These are phyloP conservation scores for Harpegnathos saltator DNA, from an alignment of 1,140 invertebrate species.

Conservation along the genomic window DNA sequence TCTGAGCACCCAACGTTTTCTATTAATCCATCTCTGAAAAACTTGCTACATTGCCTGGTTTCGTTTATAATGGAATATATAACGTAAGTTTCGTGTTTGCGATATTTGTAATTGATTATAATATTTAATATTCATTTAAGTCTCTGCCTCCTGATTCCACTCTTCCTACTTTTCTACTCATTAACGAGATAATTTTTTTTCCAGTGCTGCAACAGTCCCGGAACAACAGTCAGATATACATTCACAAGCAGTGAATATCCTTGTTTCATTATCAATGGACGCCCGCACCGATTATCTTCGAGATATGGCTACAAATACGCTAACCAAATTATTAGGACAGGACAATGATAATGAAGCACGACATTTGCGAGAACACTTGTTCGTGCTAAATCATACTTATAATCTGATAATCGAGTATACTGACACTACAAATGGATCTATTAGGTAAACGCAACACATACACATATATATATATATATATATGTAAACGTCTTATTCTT, in stretches of 20 bases:
- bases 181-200: neutral
- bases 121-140: neutral
- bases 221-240: conserved; percentile 84
- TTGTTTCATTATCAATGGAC: conserved; percentile 92
- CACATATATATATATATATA: no score
- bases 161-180: no score
- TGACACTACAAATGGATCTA: conserved; percentile 77
- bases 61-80: conserved; percentile 90
- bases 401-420: conserved; percentile 89
- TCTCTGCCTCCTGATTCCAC: neutral
- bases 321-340: conserved; percentile 88
- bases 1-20: conserved; percentile 87
- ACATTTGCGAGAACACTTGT: conserved; percentile 88
- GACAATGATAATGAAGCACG: conserved; percentile 88
- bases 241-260: conserved; percentile 87
- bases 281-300: conserved; percentile 90
- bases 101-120: neutral
- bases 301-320: conserved; percentile 86
- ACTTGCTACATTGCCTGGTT: conserved; percentile 89
- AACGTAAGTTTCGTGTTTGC: conserved; percentile 84
- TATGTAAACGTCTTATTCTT: conserved; percentile 14
- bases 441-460: conserved; percentile 63
- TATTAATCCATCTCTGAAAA: conserved; percentile 90
- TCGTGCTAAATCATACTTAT: conserved; percentile 90
- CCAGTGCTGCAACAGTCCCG: conserved; percentile 83